Evolutionary conservation across 1,140 invertebrate species (phyloP).

Genomic region (Euura saliciscinereae): DNA sequence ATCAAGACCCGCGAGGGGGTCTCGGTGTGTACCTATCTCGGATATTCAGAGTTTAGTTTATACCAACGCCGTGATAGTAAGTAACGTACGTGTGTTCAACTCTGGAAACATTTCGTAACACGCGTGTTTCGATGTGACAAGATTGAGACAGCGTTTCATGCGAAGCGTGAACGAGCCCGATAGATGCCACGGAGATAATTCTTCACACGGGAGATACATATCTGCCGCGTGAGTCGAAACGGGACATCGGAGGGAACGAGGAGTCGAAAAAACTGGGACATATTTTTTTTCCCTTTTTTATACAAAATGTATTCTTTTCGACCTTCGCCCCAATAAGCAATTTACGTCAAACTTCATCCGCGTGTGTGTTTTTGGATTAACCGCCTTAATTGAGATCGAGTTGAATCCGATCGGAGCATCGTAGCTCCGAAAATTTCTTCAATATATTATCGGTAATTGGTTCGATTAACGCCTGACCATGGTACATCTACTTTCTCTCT

Average conservation of each 20-base stretch:
- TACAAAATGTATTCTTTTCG: background rate
- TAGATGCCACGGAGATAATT: slow-evolving; percentile 25
- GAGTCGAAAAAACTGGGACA: background rate
- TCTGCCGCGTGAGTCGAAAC: background rate
- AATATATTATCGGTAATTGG: too few relatives aligned
- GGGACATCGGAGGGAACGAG: background rate
- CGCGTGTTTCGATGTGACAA: slow-evolving; percentile 19
- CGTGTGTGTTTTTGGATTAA: too few relatives aligned
- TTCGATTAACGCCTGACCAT: too few relatives aligned
- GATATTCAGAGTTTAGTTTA: background rate
- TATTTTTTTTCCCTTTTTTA: background rate
- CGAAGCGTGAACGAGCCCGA: slow-evolving; percentile 12
- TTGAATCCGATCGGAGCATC: too few relatives aligned
- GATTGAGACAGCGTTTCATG: slow-evolving; percentile 24
- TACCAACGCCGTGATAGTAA: background rate
- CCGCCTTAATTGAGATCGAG: too few relatives aligned
- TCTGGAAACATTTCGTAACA: slow-evolving; percentile 11
- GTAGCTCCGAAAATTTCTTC: too few relatives aligned
- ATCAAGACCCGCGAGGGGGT: background rate
- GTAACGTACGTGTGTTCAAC: background rate
- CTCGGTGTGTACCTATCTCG: background rate
- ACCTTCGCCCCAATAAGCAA: background rate
- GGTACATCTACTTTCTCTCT: too few relatives aligned
- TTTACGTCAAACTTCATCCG: background rate
- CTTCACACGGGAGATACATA: background rate